Percentiles rank a stretch among this genome's conserved stretches.
These are phyloP conservation scores for Neuroterus valhalla DNA, from an alignment of 1,140 invertebrate genomes.

Conservation along the genomic window DNA sequence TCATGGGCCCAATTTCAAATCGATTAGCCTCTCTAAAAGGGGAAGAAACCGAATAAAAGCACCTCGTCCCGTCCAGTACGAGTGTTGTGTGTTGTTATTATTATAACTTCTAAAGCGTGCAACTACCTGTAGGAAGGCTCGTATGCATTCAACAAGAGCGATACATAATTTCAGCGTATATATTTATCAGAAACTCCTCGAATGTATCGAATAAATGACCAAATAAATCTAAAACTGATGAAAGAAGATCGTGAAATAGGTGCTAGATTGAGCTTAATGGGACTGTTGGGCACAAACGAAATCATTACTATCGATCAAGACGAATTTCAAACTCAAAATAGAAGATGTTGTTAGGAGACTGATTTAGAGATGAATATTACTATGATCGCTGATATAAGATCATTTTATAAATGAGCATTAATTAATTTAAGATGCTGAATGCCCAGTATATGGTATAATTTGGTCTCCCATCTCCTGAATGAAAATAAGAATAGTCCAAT, in stretches of 20 bases:
- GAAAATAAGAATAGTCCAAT: neutral
- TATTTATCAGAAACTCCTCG: too few species aligned
- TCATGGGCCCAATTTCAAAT: constrained; percentile 58
- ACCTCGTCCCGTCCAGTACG: neutral
- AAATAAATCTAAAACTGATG: neutral
- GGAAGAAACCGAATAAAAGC: constrained; percentile 42
- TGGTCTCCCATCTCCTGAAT: neutral
- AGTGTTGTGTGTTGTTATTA: neutral
- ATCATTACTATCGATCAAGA: constrained; percentile 1
- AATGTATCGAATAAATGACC: neutral
- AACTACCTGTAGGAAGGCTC: too few species aligned
- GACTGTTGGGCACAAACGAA: neutral
- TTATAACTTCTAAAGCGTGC: neutral
- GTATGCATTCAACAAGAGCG: neutral
- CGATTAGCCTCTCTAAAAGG: constrained; percentile 49
- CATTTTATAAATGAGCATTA: constrained; percentile 9
- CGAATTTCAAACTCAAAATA: neutral
- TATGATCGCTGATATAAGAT: neutral
- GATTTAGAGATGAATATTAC: neutral
- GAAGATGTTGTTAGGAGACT: neutral
- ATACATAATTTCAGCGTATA: neutral
- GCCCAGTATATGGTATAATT: too few species aligned
- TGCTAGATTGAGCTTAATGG: neutral
- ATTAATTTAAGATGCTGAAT: constrained; percentile 11
- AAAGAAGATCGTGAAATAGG: constrained; percentile 11